Evolutionary conservation across 2,797 vertebrate species (phyloP).

Genomic region (Trematomus bernacchii): DNA sequence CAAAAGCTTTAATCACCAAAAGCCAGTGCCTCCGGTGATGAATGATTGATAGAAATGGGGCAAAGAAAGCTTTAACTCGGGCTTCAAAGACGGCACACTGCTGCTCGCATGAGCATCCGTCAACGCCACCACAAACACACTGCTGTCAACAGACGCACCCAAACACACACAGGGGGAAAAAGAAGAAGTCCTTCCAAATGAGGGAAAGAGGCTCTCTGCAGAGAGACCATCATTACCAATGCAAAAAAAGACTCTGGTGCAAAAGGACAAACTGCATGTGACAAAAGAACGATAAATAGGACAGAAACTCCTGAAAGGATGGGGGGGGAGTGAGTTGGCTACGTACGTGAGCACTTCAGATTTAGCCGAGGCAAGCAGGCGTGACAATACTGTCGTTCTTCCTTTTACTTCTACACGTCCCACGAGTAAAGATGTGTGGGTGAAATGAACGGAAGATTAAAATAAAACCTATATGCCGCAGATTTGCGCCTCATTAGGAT

Average conservation of each 20-base stretch:
- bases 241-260: conserved; percentile 72
- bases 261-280: conserved; percentile 78
- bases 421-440: conserved; percentile 51
- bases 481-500: conserved; percentile 72
- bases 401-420: conserved; percentile 60
- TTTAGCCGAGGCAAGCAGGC: conserved; percentile 61
- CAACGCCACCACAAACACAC: conserved; percentile 72
- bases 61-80: conserved; percentile 81
- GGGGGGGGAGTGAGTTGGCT: conserved; percentile 43
- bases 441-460: conserved; percentile 54
- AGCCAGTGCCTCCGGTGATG: conserved; percentile 84
- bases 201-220: conserved; percentile 53
- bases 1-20: conserved; percentile 86
- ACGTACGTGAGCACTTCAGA: conserved; percentile 58
- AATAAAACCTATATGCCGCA: conserved; percentile 48
- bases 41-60: conserved; percentile 90
- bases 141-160: conserved; percentile 61
- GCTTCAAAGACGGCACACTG: conserved; percentile 83
- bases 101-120: conserved; percentile 73
- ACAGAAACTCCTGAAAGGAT: conserved; percentile 72
- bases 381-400: conserved; percentile 60
- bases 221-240: conserved; percentile 74
- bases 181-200: conserved; percentile 36
- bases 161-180: not conserved
- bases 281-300: conserved; percentile 78